Evolutionary conservation across 2,113 vertebrate species (phyloP).

Genomic region (Maccullochella peelii): DNA sequence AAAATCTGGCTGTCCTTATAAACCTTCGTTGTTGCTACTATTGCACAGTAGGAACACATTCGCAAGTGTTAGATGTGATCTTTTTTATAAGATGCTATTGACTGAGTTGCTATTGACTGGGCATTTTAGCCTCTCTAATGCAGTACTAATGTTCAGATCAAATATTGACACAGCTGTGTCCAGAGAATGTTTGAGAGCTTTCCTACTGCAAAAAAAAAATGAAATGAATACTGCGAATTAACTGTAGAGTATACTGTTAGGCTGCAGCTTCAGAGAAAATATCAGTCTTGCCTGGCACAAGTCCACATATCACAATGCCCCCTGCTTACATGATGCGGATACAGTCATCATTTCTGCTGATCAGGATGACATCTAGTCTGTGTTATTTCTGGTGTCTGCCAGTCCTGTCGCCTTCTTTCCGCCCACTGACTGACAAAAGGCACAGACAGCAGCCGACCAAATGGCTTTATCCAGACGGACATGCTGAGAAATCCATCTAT

Average conservation of each 20-base stretch:
- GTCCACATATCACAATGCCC: constrained; percentile 19
- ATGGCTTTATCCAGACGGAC: constrained; percentile 66
- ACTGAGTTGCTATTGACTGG: constrained; percentile 27
- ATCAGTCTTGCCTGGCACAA: not conserved
- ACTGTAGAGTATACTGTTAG: not conserved
- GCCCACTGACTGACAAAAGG: constrained; percentile 75
- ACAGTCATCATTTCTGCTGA: constrained; percentile 66
- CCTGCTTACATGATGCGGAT: constrained; percentile 42
- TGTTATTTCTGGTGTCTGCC: constrained; percentile 77
- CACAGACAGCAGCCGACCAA: constrained; percentile 54
- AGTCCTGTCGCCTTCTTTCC: constrained; percentile 59
- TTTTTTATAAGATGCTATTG: constrained; percentile 42
- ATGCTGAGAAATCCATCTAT: constrained; percentile 67
- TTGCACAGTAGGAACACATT: constrained; percentile 11
- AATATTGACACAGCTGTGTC: constrained; percentile 72
- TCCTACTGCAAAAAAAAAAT: constrained; percentile 5
- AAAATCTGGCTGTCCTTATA: not conserved
- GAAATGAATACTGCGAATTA: constrained; percentile 4
- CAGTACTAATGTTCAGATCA: constrained; percentile 40
- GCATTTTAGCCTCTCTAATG: constrained; percentile 18
- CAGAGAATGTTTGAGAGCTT: constrained; percentile 12
- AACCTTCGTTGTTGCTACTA: not conserved
- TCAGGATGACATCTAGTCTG: constrained; percentile 71
- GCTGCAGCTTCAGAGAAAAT: constrained; percentile 16
- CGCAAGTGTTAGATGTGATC: constrained; percentile 1